Base-by-base conservation (phyloP, 2,888 invertebrate species). In the Platynereis dumerilii region DNA sequence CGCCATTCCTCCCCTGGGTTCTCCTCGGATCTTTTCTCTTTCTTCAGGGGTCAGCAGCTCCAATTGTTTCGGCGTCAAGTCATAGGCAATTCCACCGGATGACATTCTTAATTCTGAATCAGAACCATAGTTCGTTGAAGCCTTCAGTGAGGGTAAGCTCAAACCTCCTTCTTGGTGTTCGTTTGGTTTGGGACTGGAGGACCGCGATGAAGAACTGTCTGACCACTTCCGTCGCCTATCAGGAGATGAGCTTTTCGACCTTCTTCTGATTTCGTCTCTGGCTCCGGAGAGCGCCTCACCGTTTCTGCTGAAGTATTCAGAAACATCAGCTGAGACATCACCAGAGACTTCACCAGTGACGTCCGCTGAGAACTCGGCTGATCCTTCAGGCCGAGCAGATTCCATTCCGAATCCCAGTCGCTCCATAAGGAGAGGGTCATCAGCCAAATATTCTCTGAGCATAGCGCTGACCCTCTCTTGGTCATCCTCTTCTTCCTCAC, bases 381-480 rank as follows among this genome's bases (percentile, higher is more conserved):
- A 28, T 17, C 10, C 26, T n/a, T 54, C 54, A 5, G 22, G 54
- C 2, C 53, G 53, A 3, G 22, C 24, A 29, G 52, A 20, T 7
- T 61, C 55, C 2, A 24, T 39, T 5, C 55, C 55, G 1, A 61
- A 39, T 7, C 61, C 61, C 1, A 61, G 61, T 12, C 55, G 34
- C 26, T 53, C 54, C 54, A 61, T 54, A 26, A 61, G 27, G 10
- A 54, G 54, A 2, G 61, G 61, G n/a, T 54, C 52, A 53, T 61
- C 61, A 2, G 61, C 17, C n/a, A 61, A 54, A 52, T 61, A 61
- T 34, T 61, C 61, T 42, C 29, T 54, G n/a, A 61, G 61, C 24
- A 61, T 34, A 22, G 54, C 61, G 2, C 26, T 48, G 29, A 61
- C 55, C 10, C 34, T 29, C 5, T 39, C 58, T 10, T 58, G 22